Conservation (phyloP, 2,888 invertebrate species). For the Girardia tigrina region DNA sequence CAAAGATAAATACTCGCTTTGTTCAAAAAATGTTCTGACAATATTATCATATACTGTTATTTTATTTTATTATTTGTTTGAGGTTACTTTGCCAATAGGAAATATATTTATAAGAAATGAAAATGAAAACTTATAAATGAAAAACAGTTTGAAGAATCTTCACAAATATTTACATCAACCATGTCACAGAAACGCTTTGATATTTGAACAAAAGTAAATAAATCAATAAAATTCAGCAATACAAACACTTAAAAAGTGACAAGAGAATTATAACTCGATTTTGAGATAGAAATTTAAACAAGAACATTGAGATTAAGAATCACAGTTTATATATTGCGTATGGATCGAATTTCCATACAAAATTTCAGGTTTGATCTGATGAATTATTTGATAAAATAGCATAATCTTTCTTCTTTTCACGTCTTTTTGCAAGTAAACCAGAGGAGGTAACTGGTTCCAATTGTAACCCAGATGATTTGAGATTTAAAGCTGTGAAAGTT, state of each 20-base stretch:
- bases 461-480: background rate
- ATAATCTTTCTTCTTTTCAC: conserved; percentile 8
- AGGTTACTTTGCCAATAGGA: too few relatives aligned
- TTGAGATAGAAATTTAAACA: background rate
- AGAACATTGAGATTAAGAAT: background rate
- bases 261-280: conserved; percentile 15
- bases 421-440: background rate
- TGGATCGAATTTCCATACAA: background rate
- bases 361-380: background rate
- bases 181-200: conserved; percentile 8
- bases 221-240: background rate
- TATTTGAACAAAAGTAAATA: background rate
- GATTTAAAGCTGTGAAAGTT: background rate
- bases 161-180: background rate
- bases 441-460: background rate
- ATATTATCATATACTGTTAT: too few relatives aligned
- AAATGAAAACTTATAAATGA: background rate
- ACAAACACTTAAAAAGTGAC: conserved; percentile 1
- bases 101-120: too few relatives aligned
- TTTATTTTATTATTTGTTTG: too few relatives aligned
- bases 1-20: too few relatives aligned
- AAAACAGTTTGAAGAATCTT: background rate
- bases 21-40: too few relatives aligned
- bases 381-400: background rate
- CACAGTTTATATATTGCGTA: background rate